Evolutionary conservation across 2,113 vertebrate species (phyloP), one percentile per base, ranked within the genome.

Genomic region (Oceanites oceanicus): DNA sequence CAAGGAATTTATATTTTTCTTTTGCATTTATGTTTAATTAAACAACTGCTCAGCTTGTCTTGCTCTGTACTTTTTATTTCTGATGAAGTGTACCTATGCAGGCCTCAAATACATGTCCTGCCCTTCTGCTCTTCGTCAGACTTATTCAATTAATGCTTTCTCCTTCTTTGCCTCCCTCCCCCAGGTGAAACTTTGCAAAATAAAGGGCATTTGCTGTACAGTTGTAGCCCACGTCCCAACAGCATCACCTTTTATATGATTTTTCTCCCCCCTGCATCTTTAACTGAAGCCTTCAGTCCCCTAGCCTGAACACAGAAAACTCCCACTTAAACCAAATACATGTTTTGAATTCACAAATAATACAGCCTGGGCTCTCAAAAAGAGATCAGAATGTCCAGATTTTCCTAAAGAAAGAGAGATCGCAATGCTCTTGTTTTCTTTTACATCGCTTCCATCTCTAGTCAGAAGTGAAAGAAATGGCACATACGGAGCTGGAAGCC

Each of bases 71-170:
- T 90, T 96, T 95, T 95, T 78, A 40, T 92, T 96, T 86, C 88
- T 92, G 65, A 75, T 22, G 36, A 85, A 40, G 85, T 84, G 91
- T 90, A 96, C 47, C 95, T 95, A 81, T 66, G 94, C 96, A 98
- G 98, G 97, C 97, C 98, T 97, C 97, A 95, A 84, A 94, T 83
- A 55, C 75, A 92, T 36, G 85, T 94, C 94, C 95, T 96, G 88
- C 49, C 72, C 50, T 91, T 62, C 4, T 91, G 66, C 38, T 65
- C 25, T 83, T 97, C 1, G 20, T 49, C 92, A 95, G 70, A 50
- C 13, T 91, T 91, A 58, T 61, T 91, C 61, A 68, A 61, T 96
- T 87, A 92, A 90, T 66, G 50, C 44, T 97, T 93, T 96, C 44
- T 93, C 90, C 85, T 82, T 58, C 96, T 78, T 87, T 73, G 21